Evolutionary conservation across 2,113 vertebrate species (phyloP).

Genomic region (Rhizomys pruinosus): DNA sequence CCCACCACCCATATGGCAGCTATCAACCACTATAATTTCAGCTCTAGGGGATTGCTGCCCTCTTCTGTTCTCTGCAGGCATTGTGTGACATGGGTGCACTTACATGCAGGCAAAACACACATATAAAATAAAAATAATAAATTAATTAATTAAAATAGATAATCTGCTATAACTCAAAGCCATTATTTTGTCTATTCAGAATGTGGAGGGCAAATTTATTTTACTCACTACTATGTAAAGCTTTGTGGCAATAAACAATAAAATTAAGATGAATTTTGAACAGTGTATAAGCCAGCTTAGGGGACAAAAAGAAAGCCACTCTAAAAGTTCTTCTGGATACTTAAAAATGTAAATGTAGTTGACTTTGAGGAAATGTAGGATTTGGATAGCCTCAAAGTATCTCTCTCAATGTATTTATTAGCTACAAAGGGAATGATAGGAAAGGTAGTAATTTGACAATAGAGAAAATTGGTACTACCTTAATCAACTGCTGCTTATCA

Average conservation of each 20-base stretch:
- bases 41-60: no score
- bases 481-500: background rate
- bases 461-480: background rate
- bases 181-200: slow-evolving; percentile 56
- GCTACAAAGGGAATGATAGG: slow-evolving; percentile 22
- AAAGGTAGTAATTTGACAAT: slow-evolving; percentile 32
- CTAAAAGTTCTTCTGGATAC: slow-evolving; percentile 44
- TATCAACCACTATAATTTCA: no score
- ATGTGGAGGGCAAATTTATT: slow-evolving; percentile 47
- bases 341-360: slow-evolving; percentile 51
- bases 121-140: no score
- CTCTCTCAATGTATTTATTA: slow-evolving; percentile 29
- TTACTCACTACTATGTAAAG: slow-evolving; percentile 33
- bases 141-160: background rate
- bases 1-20: no score
- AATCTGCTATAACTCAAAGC: slow-evolving; percentile 52
- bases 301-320: slow-evolving; percentile 49
- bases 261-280: slow-evolving; percentile 56
- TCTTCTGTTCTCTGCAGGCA: no score
- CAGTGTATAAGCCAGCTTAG: slow-evolving; percentile 5
- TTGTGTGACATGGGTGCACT: background rate
- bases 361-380: slow-evolving; percentile 7
- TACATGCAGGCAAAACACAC: no score
- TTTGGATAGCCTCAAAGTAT: slow-evolving; percentile 11
- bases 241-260: slow-evolving; percentile 51